Evolutionary conservation across 2,113 vertebrate species (phyloP).

Genomic region (Eurystomus gularis): DNA sequence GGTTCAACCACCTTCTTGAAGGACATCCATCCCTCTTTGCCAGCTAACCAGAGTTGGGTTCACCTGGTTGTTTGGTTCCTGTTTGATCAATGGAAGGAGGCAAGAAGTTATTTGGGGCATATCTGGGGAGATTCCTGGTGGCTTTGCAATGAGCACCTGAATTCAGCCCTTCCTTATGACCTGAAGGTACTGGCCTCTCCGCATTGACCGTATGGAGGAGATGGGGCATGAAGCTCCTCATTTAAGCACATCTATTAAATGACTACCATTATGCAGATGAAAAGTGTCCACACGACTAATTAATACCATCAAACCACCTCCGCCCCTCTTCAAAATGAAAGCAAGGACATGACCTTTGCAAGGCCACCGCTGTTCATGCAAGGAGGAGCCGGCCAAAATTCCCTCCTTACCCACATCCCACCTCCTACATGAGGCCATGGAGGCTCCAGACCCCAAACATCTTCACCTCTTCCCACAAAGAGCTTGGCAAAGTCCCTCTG

Average conservation of each 20-base stretch:
- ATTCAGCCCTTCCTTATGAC: background rate
- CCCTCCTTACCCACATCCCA: background rate
- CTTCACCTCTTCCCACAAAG: background rate
- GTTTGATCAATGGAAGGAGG: background rate
- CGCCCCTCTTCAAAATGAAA: background rate
- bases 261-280: background rate
- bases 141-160: background rate
- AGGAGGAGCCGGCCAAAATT: background rate
- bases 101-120: background rate
- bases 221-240: background rate
- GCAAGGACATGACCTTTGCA: background rate
- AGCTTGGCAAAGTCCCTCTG: background rate
- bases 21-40: accelerated
- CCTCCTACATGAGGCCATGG: accelerated
- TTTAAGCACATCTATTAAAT: background rate
- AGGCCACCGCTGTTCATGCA: accelerated
- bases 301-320: background rate
- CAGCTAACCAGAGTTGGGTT: accelerated
- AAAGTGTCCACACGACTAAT: background rate
- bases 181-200: background rate
- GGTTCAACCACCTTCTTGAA: background rate
- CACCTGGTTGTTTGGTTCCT: background rate
- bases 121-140: background rate
- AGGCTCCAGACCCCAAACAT: background rate
- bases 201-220: background rate